A percentile compares a stretch with the other conserved stretches of the same genome.
Conservation (phyloP, 1,140 invertebrate species). For the Ganaspis sp. region DNA sequence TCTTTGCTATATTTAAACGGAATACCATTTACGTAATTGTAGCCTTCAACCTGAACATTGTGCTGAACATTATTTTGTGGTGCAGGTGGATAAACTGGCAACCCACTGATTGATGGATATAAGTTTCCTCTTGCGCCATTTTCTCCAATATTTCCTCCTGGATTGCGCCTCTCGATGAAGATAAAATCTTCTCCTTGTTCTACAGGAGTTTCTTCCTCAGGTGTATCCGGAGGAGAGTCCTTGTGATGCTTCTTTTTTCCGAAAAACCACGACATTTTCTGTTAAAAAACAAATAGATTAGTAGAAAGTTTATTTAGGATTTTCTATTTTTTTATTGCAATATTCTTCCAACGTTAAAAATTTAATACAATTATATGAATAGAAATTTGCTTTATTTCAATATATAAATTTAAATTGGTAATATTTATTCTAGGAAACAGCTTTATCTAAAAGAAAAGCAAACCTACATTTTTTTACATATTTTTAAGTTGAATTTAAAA, state of each 20-base stretch:
- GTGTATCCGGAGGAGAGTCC: conserved; percentile 63
- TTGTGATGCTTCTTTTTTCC: conserved; percentile 71
- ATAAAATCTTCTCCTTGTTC: conserved; percentile 62
- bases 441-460: no score
- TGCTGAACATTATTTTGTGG: conserved; percentile 44
- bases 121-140: conserved; percentile 42
- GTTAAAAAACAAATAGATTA: no score
- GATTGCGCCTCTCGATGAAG: conserved; percentile 58
- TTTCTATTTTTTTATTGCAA: no score
- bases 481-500: no score
- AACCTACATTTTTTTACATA: no score
- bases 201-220: conserved; percentile 48
- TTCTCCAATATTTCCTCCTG: conserved; percentile 32
- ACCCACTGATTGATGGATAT: conserved; percentile 61
- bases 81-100: conserved; percentile 41
- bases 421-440: no score
- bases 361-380: no score
- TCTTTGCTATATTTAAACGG: conserved; percentile 68
- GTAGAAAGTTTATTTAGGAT: no score
- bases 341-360: no score
- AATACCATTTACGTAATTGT: conserved; percentile 65
- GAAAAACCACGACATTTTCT: conserved; percentile 75
- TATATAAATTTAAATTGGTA: no score
- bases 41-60: conserved; percentile 53
- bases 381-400: no score